Percentiles rank a stretch among this genome's conserved stretches.
Evolutionary conservation across 1,140 invertebrate genomes (phyloP).

Genomic region (Eurosta solidaginis): DNA sequence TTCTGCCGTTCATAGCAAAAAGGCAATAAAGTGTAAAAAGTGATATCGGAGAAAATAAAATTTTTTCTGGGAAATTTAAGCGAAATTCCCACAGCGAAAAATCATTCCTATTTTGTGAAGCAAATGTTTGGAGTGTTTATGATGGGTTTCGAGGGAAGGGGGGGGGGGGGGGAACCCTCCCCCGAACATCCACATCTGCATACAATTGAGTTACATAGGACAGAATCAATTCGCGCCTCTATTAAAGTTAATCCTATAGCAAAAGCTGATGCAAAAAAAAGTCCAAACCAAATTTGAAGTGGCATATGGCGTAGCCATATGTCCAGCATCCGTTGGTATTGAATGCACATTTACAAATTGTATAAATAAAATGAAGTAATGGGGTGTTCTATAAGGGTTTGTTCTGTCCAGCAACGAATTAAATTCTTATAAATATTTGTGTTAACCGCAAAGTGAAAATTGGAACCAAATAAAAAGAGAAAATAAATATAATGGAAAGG

Average conservation of each 20-base stretch:
- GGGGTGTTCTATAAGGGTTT: not conserved
- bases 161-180: no score
- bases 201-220: not conserved
- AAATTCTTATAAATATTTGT: not conserved
- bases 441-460: conserved; percentile 11
- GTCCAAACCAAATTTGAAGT: not conserved
- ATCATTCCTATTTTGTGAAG: no score
- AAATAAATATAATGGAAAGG: not conserved
- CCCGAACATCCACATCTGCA: not conserved
- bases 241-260: not conserved
- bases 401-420: not conserved
- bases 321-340: not conserved
- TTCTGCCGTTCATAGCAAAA: no score
- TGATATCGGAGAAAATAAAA: no score
- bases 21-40: no score
- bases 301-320: not conserved
- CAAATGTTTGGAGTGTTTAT: no score
- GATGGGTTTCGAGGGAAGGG: no score
- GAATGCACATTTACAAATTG: not conserved
- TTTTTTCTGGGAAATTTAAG: no score
- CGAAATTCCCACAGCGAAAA: no score
- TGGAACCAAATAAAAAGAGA: not conserved
- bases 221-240: not conserved
- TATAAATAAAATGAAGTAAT: not conserved
- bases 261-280: not conserved